These are phyloP conservation scores for Triops longicaudatus DNA, from an alignment of 1,140 invertebrate species.

Conservation along the genomic window DNA sequence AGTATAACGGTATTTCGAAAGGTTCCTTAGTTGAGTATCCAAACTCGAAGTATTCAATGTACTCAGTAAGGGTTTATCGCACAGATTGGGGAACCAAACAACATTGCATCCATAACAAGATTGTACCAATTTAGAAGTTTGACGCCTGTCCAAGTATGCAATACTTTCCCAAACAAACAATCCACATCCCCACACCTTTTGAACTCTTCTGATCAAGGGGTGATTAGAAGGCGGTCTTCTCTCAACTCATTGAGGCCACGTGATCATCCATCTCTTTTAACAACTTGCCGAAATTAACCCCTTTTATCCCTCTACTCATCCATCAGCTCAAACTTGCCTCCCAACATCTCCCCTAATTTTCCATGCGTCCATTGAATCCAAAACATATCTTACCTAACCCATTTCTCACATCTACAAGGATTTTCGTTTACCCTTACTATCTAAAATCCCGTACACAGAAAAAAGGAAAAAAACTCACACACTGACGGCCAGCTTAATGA, in stretches of 20 bases:
- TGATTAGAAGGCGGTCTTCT: neutral
- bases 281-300: neutral
- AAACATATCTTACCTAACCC: neutral
- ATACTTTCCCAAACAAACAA: too few species aligned
- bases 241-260: neutral
- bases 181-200: too few species aligned
- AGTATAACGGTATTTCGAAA: too few species aligned
- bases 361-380: neutral
- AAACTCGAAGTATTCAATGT: too few species aligned
- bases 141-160: too few species aligned
- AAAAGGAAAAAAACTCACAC: too few species aligned
- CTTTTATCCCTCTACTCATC: neutral
- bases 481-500: neutral
- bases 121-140: too few species aligned
- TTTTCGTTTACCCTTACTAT: neutral
- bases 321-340: slow-evolving; percentile 1
- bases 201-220: neutral
- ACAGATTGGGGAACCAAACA: too few species aligned
- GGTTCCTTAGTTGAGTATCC: too few species aligned
- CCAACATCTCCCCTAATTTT: neutral
- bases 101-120: too few species aligned
- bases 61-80: too few species aligned
- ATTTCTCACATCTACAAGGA: neutral
- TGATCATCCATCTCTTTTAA: neutral
- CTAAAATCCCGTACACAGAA: neutral